Percentiles rank a stretch among this genome's conserved stretches.
These are phyloP conservation scores for Amazonetta brasiliensis DNA, from an alignment of 2,797 vertebrate genomes.

Conservation along the genomic window DNA sequence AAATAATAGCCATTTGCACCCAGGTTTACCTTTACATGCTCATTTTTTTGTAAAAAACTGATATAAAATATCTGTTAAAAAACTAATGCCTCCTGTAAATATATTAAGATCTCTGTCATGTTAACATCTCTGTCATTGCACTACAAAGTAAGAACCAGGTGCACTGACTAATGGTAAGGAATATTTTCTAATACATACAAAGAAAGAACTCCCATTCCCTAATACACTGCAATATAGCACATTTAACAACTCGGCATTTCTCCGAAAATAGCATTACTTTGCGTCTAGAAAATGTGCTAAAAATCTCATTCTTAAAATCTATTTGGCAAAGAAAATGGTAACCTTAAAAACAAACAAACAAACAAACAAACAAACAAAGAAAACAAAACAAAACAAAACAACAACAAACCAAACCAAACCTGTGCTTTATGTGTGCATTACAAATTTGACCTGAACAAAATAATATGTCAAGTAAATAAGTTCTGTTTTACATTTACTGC, in stretches of 20 bases:
- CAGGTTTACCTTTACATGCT: not conserved
- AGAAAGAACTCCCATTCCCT: not conserved
- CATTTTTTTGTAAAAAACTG: not conserved
- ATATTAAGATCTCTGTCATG: not conserved
- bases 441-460: not conserved
- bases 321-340: not conserved
- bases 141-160: not conserved
- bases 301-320: not conserved
- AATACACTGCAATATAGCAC: not conserved
- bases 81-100: not conserved
- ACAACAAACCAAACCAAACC: no score
- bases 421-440: no score
- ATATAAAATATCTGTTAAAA: not conserved
- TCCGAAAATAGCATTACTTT: not conserved
- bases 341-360: not conserved
- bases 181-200: not conserved
- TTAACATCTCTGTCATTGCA: not conserved
- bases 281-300: not conserved
- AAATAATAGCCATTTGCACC: not conserved
- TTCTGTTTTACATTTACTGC: constrained; percentile 3
- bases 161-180: not conserved
- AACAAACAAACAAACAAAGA: no score
- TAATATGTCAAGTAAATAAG: not conserved
- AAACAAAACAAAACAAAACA: no score
- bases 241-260: not conserved